Evolutionary conservation across 2,113 vertebrate genomes (phyloP).

Genomic region (Corapipo altera): DNA sequence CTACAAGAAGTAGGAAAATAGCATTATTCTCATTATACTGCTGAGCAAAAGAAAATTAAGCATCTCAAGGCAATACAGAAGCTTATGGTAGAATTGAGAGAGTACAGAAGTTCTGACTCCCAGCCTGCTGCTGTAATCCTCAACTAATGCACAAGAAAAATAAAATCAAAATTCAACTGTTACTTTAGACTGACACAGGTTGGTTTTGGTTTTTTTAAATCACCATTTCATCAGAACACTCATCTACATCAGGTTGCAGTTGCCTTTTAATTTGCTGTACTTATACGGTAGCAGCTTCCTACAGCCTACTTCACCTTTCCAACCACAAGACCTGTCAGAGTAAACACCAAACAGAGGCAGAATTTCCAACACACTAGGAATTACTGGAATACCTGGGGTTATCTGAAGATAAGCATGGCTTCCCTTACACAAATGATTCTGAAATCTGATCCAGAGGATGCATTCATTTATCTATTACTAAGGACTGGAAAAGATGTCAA

Average conservation of each 20-base stretch:
- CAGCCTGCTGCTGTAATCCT: neutral
- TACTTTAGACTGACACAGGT: neutral
- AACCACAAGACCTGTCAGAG: neutral
- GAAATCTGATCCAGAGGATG: slow-evolving; percentile 20
- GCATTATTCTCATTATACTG: neutral
- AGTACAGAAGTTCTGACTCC: neutral
- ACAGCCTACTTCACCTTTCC: neutral
- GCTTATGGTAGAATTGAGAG: neutral
- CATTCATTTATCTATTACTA: neutral
- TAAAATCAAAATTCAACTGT: neutral
- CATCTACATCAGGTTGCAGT: neutral
- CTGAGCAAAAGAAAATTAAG: neutral
- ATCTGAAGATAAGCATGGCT: neutral
- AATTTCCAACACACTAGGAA: neutral
- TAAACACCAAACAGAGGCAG: slow-evolving; percentile 9
- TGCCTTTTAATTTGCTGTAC: neutral
- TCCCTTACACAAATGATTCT: neutral
- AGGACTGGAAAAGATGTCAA: neutral
- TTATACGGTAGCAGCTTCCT: neutral
- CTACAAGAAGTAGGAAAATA: neutral
- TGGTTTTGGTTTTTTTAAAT: neutral
- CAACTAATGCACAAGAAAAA: neutral
- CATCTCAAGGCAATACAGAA: neutral
- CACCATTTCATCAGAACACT: neutral
- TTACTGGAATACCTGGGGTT: slow-evolving; percentile 5